These are phyloP conservation scores for Molorchus minor DNA, from an alignment of 2,888 invertebrate genomes.

Conservation along the genomic window DNA sequence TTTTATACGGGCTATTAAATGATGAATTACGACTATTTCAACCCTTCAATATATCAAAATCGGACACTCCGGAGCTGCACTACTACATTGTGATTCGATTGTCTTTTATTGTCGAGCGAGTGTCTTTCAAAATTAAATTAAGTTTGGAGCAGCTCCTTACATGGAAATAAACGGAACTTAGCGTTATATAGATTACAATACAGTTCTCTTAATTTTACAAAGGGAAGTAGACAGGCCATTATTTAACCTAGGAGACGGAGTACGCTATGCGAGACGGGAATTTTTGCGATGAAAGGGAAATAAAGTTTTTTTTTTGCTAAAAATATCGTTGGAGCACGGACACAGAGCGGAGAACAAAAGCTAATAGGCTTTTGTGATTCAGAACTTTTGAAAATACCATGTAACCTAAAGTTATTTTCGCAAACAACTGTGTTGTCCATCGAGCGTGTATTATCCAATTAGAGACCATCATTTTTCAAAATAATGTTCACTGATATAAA, in stretches of 20 bases:
- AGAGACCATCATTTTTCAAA: too few relatives aligned
- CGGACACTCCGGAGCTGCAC: neutral
- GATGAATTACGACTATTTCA: neutral
- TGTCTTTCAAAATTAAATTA: neutral
- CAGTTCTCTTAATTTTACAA: slow-evolving; percentile 1
- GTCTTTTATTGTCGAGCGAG: neutral
- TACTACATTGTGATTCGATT: neutral
- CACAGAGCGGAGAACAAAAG: too few relatives aligned
- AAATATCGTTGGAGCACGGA: too few relatives aligned
- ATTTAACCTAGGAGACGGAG: neutral
- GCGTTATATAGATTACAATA: neutral
- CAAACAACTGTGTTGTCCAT: too few relatives aligned
- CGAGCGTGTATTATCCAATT: too few relatives aligned
- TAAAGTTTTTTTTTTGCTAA: neutral
- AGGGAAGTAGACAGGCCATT: neutral
- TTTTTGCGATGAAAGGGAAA: neutral
- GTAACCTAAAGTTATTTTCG: too few relatives aligned
- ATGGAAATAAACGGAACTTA: neutral
- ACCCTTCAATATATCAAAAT: neutral
- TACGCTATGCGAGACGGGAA: neutral
- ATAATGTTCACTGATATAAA: too few relatives aligned
- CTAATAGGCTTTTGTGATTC: too few relatives aligned
- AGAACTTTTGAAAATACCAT: too few relatives aligned
- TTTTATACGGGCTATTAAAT: too few relatives aligned
- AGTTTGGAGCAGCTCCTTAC: neutral